A percentile compares a stretch with the other conserved stretches of the same genome.
Conservation (phyloP, 2,797 vertebrate species). For the Halcyon leucocephala region DNA sequence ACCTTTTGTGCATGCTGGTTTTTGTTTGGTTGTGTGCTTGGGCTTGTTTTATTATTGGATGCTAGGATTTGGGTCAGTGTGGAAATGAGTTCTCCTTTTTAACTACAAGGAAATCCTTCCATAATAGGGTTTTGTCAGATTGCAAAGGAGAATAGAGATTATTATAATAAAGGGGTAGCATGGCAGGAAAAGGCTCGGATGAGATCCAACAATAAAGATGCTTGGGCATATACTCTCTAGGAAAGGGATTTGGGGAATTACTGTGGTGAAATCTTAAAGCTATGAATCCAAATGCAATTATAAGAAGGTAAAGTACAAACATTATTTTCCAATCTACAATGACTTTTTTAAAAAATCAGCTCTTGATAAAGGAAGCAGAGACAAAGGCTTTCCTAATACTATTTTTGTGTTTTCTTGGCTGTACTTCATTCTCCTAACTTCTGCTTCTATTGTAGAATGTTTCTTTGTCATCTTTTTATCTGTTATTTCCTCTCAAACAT, state of each 20-base stretch:
- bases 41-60: neutral
- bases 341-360: neutral
- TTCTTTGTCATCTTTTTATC: neutral
- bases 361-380: neutral
- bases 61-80: neutral
- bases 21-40: neutral
- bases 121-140: neutral
- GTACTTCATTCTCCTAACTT: neutral
- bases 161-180: neutral
- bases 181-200: neutral
- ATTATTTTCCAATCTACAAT: neutral
- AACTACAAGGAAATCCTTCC: neutral
- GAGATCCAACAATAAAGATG: neutral
- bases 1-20: neutral
- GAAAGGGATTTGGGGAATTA: slow-evolving; percentile 29
- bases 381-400: neutral
- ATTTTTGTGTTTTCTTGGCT: neutral
- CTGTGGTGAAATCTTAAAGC: neutral
- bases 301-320: neutral
- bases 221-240: slow-evolving; percentile 5
- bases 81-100: slow-evolving; percentile 9
- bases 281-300: neutral
- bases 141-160: neutral
- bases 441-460: neutral
- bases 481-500: neutral